A percentile compares a stretch with the other conserved stretches of the same genome.
Evolutionary conservation across 2,888 invertebrate genomes (phyloP).

Genomic region (Malachius bipustulatus): DNA sequence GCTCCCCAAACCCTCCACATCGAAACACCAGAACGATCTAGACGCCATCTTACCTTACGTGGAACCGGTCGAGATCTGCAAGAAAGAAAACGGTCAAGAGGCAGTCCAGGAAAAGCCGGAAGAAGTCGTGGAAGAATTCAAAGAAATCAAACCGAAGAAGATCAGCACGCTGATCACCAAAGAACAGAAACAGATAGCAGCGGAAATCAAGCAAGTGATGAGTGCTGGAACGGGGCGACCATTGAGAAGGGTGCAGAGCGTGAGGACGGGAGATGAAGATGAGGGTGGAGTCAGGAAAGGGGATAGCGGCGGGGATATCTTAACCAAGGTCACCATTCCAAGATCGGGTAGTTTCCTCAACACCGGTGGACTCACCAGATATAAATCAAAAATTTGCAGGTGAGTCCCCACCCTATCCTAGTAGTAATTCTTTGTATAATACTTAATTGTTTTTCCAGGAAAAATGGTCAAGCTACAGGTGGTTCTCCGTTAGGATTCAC

Average conservation of each 20-base stretch:
- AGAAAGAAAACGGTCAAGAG: constrained; percentile 4
- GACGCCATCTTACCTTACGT: constrained; percentile 36
- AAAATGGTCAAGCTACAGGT: constrained; percentile 52
- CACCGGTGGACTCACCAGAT: constrained; percentile 63
- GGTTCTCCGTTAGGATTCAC: constrained; percentile 78
- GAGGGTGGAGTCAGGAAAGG: constrained; percentile 33
- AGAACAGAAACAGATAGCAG: constrained; percentile 39
- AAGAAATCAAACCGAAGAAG: constrained; percentile 48
- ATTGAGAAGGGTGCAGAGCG: constrained; percentile 38
- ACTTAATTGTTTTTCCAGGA: constrained; percentile 36
- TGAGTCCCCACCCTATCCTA: constrained; percentile 31
- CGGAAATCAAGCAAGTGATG: constrained; percentile 37
- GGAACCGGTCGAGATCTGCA: constrained; percentile 25
- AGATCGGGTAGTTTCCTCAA: constrained; percentile 77
- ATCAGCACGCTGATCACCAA: constrained; percentile 39
- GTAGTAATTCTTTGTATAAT: too few species aligned
- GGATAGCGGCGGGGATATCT: constrained; percentile 61
- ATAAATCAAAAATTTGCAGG: constrained; percentile 60
- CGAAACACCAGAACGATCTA: constrained; percentile 30
- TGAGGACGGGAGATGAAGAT: constrained; percentile 29
- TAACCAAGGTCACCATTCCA: constrained; percentile 78
- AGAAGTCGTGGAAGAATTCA: constrained; percentile 36
- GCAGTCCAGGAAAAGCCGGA: neutral
- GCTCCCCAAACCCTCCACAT: too few species aligned
- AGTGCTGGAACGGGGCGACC: constrained; percentile 32